These are phyloP conservation scores for Meloe dianella DNA, from an alignment of 2,888 invertebrate genomes.

Conservation along the genomic window DNA sequence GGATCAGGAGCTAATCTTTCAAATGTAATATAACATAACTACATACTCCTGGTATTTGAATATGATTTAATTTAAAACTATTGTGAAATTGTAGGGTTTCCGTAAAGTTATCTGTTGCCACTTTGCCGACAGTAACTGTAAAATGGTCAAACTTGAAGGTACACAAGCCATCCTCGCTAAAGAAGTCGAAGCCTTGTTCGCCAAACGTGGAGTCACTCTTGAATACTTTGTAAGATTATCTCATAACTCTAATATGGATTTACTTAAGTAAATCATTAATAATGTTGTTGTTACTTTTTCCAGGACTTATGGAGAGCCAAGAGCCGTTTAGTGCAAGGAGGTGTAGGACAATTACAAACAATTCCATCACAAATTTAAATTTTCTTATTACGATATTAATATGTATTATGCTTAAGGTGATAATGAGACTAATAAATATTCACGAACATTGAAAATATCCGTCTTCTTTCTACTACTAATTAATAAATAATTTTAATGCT, in stretches of 20 bases:
- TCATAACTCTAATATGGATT: conserved; percentile 48
- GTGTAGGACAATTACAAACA: conserved; percentile 53
- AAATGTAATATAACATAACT: neutral
- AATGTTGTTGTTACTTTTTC: neutral
- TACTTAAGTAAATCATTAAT: neutral
- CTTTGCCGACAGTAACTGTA: conserved; percentile 74
- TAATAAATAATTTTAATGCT: too few species aligned
- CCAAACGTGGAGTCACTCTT: conserved; percentile 44
- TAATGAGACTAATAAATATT: neutral
- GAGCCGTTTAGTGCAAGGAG: conserved; percentile 52
- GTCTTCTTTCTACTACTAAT: too few species aligned
- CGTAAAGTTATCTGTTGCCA: conserved; percentile 85
- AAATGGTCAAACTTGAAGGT: conserved; percentile 73
- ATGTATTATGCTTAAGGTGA: neutral
- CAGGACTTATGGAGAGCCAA: conserved; percentile 53
- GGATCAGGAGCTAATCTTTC: conserved; percentile 79
- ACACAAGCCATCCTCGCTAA: conserved; percentile 51
- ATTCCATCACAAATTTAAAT: conserved; percentile 40
- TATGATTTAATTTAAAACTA: neutral
- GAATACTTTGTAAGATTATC: conserved; percentile 48
- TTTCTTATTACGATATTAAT: neutral
- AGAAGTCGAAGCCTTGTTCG: conserved; percentile 52
- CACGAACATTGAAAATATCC: too few species aligned
- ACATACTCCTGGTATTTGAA: neutral
- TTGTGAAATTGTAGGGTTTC: conserved; percentile 62